phyloP scores from a whole-genome alignment of 1,140 invertebrate genomes.

The Babylonia areolata region DNA sequence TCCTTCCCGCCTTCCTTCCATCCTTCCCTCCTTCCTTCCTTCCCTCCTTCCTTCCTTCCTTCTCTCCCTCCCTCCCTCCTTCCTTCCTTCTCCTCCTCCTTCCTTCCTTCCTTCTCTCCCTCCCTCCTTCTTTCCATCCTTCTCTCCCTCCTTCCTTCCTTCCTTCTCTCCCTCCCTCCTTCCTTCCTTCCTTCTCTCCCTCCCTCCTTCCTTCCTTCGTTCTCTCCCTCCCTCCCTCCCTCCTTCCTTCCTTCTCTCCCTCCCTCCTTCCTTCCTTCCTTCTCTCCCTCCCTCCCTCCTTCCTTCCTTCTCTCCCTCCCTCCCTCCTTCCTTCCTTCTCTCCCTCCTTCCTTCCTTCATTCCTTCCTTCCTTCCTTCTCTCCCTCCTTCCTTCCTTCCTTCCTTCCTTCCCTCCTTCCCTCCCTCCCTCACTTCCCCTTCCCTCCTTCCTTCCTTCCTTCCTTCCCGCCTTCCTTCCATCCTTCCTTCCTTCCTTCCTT shows the following conservation, averaged over 20 bases:
- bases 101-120: conserved; percentile 18
- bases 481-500: background rate
- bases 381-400: too few species aligned
- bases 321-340: conserved; percentile 13
- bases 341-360: too few species aligned
- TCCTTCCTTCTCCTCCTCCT: conserved; percentile 24
- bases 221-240: too few species aligned
- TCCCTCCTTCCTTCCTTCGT: background rate
- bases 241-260: conserved; percentile 21
- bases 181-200: conserved; percentile 1
- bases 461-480: background rate
- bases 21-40: conserved; percentile 36
- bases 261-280: background rate
- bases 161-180: conserved; percentile 16
- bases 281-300: too few species aligned
- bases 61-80: conserved; percentile 21
- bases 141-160: conserved; percentile 20
- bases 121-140: conserved; percentile 23
- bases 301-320: conserved; percentile 4
- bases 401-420: too few species aligned
- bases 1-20: conserved; percentile 36
- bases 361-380: too few species aligned
- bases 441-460: conserved; percentile 19
- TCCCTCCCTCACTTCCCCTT: conserved; percentile 21
- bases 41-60: conserved; percentile 23